Evolutionary conservation across 2,888 invertebrate species (phyloP), one percentile per base, ranked within the genome.

Genomic region (Brenthis ino): DNA sequence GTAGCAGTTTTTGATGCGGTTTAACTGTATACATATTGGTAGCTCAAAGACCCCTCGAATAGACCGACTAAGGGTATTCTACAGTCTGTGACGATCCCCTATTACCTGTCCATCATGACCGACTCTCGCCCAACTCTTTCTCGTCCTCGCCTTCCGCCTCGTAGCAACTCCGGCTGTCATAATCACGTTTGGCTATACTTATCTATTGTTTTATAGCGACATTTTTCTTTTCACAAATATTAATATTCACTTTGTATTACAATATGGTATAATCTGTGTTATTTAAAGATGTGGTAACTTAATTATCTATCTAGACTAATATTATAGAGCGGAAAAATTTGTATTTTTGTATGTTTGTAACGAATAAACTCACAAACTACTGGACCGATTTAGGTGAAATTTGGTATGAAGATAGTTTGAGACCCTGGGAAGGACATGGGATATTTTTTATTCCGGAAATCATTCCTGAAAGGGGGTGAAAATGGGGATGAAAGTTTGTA

Each of bases 121-220:
- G 37, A 91, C 82, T 63, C 87, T 87, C 43, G 90, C 91, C 92
- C 92, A 92, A 76, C 89, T 89, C 58, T 83, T 78, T 67, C 86
- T 77, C 33, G 88, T 77, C 74, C 85, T 82, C 53, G 87, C 79
- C 80, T 91, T 91, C 74, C 91, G 80, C 66, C 89, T 80, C 14
- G 87, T 82, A 50, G 89, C 82, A 69, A 91, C 91, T 2, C 92
- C 92, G 65, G 91, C 91, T 65, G 92, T 93, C 92, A 93, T 93
- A 71, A 75, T 79, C 76, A 67, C 73, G 57, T 67, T 57, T 43
- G 54, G 60, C 74, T 57, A 64, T 68, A 64, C 68, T 67, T n/a
- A 11, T 28, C 28, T 69, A 14, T 48, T 50, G 54, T 69, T 53
- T 74, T 65, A 65, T 57, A 64, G 69, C 70, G 63, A 70, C 74